Evolutionary conservation across 1,140 invertebrate species (phyloP).

Genomic region (Zaprionus vittiger): DNA sequence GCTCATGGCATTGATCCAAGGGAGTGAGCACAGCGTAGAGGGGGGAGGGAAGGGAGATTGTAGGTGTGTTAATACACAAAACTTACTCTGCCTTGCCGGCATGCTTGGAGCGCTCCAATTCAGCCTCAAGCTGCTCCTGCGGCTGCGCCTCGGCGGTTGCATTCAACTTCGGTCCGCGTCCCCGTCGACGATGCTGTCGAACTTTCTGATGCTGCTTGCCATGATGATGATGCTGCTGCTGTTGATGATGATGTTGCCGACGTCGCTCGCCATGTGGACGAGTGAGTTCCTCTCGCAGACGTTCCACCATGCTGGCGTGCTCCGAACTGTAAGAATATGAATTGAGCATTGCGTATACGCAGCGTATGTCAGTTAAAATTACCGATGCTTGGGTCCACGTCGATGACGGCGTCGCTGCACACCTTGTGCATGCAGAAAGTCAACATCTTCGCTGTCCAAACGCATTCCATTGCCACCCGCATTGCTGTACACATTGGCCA

Average conservation of each 20-base stretch:
- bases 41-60: background rate
- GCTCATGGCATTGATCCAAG: background rate
- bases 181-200: conserved; percentile 43
- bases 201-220: conserved; percentile 56
- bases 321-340: conserved; percentile 29
- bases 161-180: conserved; percentile 39
- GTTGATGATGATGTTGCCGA: conserved; percentile 7
- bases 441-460: conserved; percentile 75
- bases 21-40: background rate
- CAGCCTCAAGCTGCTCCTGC: conserved; percentile 16
- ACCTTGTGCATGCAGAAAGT: conserved; percentile 72
- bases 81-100: conserved; percentile 63
- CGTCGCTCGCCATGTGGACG: conserved; percentile 48
- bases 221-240: conserved; percentile 44
- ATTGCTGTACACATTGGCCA: conserved; percentile 82
- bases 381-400: conserved; percentile 77
- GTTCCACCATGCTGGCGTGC: conserved; percentile 65
- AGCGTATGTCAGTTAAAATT: conserved; percentile 5
- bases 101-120: conserved; percentile 26
- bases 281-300: conserved; percentile 73
- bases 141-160: conserved; percentile 30
- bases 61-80: conserved; percentile 24
- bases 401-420: conserved; percentile 70
- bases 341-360: background rate
- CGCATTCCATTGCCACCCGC: conserved; percentile 81